Evolutionary conservation across 2,888 invertebrate genomes (phyloP), one percentile per base, ranked within the genome.

Genomic region (Xylota segnis): DNA sequence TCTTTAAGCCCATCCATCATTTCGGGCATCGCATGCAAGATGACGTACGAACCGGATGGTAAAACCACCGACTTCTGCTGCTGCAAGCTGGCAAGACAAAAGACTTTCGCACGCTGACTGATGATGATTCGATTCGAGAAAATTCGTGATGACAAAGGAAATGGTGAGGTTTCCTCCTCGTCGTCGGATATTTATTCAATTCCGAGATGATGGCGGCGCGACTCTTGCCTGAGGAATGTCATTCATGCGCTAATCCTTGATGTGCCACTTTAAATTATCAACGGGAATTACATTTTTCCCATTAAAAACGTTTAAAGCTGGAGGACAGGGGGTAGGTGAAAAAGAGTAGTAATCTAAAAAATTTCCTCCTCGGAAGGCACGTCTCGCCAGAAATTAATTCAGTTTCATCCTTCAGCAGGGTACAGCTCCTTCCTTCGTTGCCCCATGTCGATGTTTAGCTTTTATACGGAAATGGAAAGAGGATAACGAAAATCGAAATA

Each of bases 361-460:
- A 29, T 43, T 50, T 75, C 14, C 70, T 47, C 5, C 47, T 50
- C 27, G 75, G 71, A 63, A 76, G 43, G 27, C 82, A 82, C 70
- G 76, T 82, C 86, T 86, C 76, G 86, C 81, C 86, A 72, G 81
- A 63, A 77, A 77, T 86, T 86, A 86, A 82, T 86, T 86, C 82
- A 76, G 61, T 86, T 82, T 82, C 52, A 75, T 77, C 72, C 78
- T 65, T 71, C 63, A 45, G 23, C 50, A 10, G 18, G 14, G n/a
- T 5, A n/a, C 29, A 37, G 12, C 72, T 27, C 59, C 45, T 23
- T 37, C 27, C 32, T n/a, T n/a, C n/a, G n/a, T n/a, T n/a, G 52
- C 9, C 52, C 61, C 54, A 45, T 45, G 59, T n/a, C 56, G 65
- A 59, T 72, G 72, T 74, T 74, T 68, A 58, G 77, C 61, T 59